phyloP scores from a whole-genome alignment of 1,140 invertebrate genomes.

The Copidosoma floridanum region DNA sequence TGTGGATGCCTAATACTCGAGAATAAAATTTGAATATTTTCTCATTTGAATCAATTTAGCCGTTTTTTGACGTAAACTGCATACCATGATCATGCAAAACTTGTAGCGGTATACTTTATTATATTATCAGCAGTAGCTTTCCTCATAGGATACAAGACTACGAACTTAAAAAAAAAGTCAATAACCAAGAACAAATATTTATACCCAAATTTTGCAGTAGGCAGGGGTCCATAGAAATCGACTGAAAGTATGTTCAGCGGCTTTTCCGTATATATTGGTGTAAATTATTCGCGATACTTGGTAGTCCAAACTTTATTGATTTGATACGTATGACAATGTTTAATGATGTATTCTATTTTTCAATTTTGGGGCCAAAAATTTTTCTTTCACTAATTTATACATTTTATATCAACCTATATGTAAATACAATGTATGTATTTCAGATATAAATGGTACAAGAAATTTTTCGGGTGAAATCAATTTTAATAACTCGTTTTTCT shows the following conservation, averaged over 20 bases:
- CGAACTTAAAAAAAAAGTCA: slow-evolving; percentile 40
- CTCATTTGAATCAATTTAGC: slow-evolving; percentile 25
- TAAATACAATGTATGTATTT: too few species aligned
- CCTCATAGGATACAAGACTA: slow-evolving; percentile 38
- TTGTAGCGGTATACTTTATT: slow-evolving; percentile 7
- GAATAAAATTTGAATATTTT: slow-evolving; percentile 28
- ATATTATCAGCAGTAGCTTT: slow-evolving; percentile 31
- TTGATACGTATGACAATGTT: too few species aligned
- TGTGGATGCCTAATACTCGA: slow-evolving; percentile 33
- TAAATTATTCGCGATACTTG: background rate
- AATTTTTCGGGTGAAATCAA: too few species aligned
- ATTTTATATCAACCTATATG: too few species aligned
- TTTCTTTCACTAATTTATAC: too few species aligned
- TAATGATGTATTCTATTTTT: too few species aligned
- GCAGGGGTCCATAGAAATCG: slow-evolving; percentile 41
- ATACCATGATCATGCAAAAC: slow-evolving; percentile 33
- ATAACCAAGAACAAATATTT: slow-evolving; percentile 39
- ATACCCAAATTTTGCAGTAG: slow-evolving; percentile 23
- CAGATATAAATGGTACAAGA: too few species aligned
- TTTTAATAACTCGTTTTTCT: too few species aligned
- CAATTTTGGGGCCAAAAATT: too few species aligned
- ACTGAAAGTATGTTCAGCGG: slow-evolving; percentile 37
- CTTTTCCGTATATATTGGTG: slow-evolving; percentile 21
- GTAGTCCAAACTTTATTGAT: too few species aligned
- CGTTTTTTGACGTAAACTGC: slow-evolving; percentile 26